Base-by-base conservation (phyloP, 1,140 invertebrate species). In the Neuroterus valhalla region DNA sequence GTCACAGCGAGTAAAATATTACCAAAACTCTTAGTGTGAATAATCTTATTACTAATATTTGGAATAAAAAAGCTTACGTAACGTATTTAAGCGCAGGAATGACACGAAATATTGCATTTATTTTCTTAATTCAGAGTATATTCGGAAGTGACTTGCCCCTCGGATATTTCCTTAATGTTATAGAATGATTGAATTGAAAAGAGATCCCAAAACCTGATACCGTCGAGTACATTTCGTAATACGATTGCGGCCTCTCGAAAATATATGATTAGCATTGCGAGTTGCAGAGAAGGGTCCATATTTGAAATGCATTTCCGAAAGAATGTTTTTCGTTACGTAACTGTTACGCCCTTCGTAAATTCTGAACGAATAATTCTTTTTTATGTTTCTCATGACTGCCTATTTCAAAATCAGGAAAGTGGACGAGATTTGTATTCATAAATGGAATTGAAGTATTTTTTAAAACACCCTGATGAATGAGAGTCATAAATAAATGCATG, bases 301-400 rank as follows among this genome's bases (percentile, higher is more conserved):
- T 62, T 31, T 62, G 26, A 31, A 62, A 62, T 31, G 23, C 14
- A 62, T 62, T 62, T 62, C n/a, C 55, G n/a, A 62, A 26, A 3
- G 23, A 62, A 62, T 31, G 23, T 62, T n/a, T 62, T 15, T 62
- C 12, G 55, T 62, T 62, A 26, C 31, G 14, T 62, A 62, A 62
- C 55, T 62, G 55, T 62, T 62, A 62, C n/a, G 55, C 55, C 21
- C 26, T 12, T 38, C n/a, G 55, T 62, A 23, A 62, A 62, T 62
- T 62, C 55, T 38, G 31, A 14, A 26, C 0, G 23, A 62, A 31
- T 62, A 62, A 62, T 31, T 62, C 55, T n/a, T 62, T 62, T 62
- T 62, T 62, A 62, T 62, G 31, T 38, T 62, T 62, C 31, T 62
- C 31, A 62, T 31, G 55, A 38, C 55, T 62, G 55, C 12, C 23